These are phyloP conservation scores for Isaurus tuberculatus DNA, from an alignment of 92 coral and sea anemone species.

Conservation along the genomic window DNA sequence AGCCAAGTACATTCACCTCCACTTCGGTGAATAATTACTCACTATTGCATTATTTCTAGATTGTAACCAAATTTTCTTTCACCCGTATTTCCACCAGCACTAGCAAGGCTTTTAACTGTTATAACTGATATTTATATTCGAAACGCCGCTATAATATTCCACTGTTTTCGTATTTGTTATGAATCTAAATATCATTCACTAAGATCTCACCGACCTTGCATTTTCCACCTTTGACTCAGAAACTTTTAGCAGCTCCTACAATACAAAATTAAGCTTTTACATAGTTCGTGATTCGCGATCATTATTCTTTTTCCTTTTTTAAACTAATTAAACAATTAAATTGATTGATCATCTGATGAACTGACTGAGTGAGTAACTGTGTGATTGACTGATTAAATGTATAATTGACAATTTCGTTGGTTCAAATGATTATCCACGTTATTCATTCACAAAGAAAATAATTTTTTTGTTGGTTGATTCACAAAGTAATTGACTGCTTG, in stretches of 20 bases:
- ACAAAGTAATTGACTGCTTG: too few relatives aligned
- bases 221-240: slow-evolving; percentile 53
- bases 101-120: too few relatives aligned
- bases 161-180: too few relatives aligned
- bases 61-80: too few relatives aligned
- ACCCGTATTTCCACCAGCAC: too few relatives aligned
- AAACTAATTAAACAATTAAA: background rate
- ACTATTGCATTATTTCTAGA: too few relatives aligned
- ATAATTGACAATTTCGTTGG: background rate
- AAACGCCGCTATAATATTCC: background rate
- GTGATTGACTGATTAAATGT: background rate
- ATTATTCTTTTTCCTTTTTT: background rate
- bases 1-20: too few relatives aligned
- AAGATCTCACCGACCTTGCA: slow-evolving; percentile 46
- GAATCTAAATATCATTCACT: background rate
- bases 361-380: background rate
- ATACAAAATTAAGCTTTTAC: background rate
- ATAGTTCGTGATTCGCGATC: background rate
- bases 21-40: too few relatives aligned
- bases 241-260: slow-evolving; percentile 54
- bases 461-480: background rate
- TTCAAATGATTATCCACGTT: too few relatives aligned
- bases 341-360: background rate
- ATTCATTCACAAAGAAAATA: too few relatives aligned
- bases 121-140: background rate